Evolutionary conservation across 1,140 invertebrate species (phyloP), one percentile per base, ranked within the genome.

Genomic region (Neodiprion pinetum): DNA sequence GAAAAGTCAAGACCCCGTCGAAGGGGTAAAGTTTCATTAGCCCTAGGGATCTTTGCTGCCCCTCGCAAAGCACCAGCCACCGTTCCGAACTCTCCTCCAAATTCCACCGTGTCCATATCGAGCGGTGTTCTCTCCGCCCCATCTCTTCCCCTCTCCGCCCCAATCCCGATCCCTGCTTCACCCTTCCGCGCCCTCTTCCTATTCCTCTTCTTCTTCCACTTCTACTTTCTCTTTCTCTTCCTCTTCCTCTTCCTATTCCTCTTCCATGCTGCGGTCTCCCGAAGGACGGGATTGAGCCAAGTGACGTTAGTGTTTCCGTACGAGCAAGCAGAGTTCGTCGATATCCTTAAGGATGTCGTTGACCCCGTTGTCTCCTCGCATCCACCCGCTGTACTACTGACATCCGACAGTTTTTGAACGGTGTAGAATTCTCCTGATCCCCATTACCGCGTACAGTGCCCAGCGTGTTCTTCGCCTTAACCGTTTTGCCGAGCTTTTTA

Each of bases 321-420:
- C 79, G 80, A 69, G 67, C 17, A 10, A 21, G 78, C 78, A 79
- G 80, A 80, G 82, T 84, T 81, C 80, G 83, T 83, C 82, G 83
- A 85, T 82, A 85, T 82, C 83, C 81, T 85, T 83, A 83, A 86
- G 85, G 80, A 84, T 82, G 78, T 87, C 80, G 82, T 86, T 85
- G 86, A 87, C 85, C 86, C 84, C 81, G 72, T 84, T 86, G 79
- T 73, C 76, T 67, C 73, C 74, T 53, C 40, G 75, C 76, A 76
- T 61, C 53, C 28, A 68, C 61, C 47, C 28, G 28, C 28, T 40
- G 53, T 61, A 17, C 11, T 14, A 14, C 53, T 11, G 53, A 61
- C 53, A 61, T 61, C 53, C 53, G 53, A 9, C 53, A 12, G 53
- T 61, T 61, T 61, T 61, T 61, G 53, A 61, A 61, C 8, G 53